Percentiles rank a stretch among this genome's conserved stretches.
These are phyloP conservation scores for Dryococelus australis DNA, from an alignment of 2,888 invertebrate genomes.

Conservation along the genomic window DNA sequence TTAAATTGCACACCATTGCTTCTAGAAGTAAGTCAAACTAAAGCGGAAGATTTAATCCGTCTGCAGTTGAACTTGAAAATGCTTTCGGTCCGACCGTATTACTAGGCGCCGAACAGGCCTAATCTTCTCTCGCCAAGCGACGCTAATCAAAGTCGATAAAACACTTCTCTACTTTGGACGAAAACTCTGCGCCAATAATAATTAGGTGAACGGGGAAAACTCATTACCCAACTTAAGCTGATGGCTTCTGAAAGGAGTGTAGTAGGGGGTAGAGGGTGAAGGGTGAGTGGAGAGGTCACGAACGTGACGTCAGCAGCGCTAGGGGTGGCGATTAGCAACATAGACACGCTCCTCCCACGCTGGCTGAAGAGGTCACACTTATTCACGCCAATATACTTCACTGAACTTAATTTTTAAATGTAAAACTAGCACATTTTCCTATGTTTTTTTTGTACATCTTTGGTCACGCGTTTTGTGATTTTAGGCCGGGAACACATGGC, in stretches of 20 bases:
- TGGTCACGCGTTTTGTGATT: too few relatives aligned
- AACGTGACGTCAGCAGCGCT: background rate
- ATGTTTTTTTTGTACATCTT: too few relatives aligned
- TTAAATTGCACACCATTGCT: background rate
- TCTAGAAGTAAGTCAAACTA: background rate
- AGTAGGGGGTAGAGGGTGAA: background rate
- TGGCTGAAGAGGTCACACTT: too few relatives aligned
- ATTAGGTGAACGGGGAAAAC: background rate
- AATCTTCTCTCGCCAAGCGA: background rate
- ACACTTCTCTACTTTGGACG: background rate
- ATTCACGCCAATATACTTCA: too few relatives aligned
- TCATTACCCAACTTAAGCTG: background rate
- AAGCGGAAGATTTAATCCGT: too few relatives aligned
- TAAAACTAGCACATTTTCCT: too few relatives aligned
- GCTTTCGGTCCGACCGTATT: background rate
- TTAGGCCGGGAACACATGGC: too few relatives aligned
- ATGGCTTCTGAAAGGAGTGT: background rate
- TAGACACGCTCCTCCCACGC: too few relatives aligned
- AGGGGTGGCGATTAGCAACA: background rate
- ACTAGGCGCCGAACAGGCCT: background rate
- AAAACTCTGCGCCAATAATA: background rate
- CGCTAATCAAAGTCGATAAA: conserved; percentile 2
- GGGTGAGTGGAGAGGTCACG: background rate
- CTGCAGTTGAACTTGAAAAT: too few relatives aligned
- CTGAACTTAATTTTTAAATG: too few relatives aligned